phyloP scores from a whole-genome alignment of 2,888 invertebrate species.

The Agelastica alni region DNA sequence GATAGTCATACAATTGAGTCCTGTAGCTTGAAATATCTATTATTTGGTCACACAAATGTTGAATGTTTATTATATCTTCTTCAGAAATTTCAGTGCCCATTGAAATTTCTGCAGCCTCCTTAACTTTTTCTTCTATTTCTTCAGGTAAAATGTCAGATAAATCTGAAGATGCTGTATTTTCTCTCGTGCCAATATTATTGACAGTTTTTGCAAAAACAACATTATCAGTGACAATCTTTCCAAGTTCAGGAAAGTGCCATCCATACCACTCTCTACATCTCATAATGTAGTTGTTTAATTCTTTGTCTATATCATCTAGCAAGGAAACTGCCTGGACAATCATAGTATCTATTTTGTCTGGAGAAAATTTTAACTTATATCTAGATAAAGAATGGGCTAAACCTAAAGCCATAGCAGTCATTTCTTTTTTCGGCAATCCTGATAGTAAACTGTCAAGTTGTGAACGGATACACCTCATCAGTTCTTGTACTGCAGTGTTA shows the following conservation, averaged over 20 bases:
- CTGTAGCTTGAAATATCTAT: slow-evolving; percentile 91
- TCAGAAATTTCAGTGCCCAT: slow-evolving; percentile 99
- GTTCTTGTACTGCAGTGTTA: slow-evolving; percentile 79
- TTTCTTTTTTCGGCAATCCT: slow-evolving; percentile 86
- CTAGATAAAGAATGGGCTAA: slow-evolving; percentile 90
- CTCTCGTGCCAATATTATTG: slow-evolving; percentile 83
- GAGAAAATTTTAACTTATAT: slow-evolving; percentile 97
- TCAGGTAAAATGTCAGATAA: slow-evolving; percentile 91
- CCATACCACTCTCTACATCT: slow-evolving; percentile 94
- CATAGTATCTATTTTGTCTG: slow-evolving; percentile 99
- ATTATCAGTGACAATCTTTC: slow-evolving; percentile 95
- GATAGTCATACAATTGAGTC: slow-evolving; percentile 87
- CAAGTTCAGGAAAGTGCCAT: slow-evolving; percentile 99
- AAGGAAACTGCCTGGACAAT: slow-evolving; percentile 95
- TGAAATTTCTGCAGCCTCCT: slow-evolving; percentile 96
- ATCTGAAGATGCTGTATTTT: slow-evolving; percentile 81
- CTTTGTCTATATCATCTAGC: slow-evolving; percentile 96
- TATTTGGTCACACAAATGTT: slow-evolving; percentile 91
- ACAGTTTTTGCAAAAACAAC: slow-evolving; percentile 86
- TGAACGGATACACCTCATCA: slow-evolving; percentile 92
- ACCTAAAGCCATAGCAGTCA: slow-evolving; percentile 95
- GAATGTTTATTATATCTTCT: slow-evolving; percentile 92
- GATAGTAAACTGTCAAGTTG: slow-evolving; percentile 89
- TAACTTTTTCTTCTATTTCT: slow-evolving; percentile 89
- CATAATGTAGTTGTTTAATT: slow-evolving; percentile 98